Evolutionary conservation across 2,797 vertebrate genomes (phyloP), one percentile per base, ranked within the genome.

Genomic region (Stomatorhinus walkeri): DNA sequence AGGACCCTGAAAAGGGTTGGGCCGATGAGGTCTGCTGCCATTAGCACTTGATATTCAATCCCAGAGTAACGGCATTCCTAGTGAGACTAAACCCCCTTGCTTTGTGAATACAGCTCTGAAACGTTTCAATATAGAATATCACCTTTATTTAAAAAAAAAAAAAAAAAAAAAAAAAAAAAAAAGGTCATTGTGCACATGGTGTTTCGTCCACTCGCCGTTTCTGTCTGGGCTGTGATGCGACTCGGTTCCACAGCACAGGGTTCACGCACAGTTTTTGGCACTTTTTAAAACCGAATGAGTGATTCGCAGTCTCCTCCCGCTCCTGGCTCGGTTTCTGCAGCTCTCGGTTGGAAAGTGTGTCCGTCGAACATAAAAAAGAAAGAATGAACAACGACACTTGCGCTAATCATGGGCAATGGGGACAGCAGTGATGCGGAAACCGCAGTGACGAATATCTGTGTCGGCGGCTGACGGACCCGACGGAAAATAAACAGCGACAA

Each of bases 121-220:
- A 94, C 92, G 92, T 52, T 88, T 91, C 91, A 89, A 92, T 92
- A 94, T 93, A 94, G 92, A 94, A 95, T 95, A 94, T 92, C 89
- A 89, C 91, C 93, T 93, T 94, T 92, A 93, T 92, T 95, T 48
- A 9, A 52, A 54, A 54, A n/a, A n/a, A 95, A 95, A 95, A 95
- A 89, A 9, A 52, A 54, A 54, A n/a, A n/a, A 95, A 95, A 95
- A 95, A 89, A 95, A 95, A 95, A 95, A 94, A 95, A 95, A 95
- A 90, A 92, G 93, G 93, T 94, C 91, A 4, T 72, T 87, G 91
- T 91, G 91, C 83, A 88, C 90, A 87, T 90, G 89, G 88, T 88
- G 87, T 91, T 92, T 90, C 72, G 91, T 91, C 90, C 89, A 92
- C 88, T 91, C 85, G 87, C 89, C 46, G 85, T 93, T 90, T 59